Base-by-base conservation (phyloP, 2,113 vertebrate genomes). In the Empidonax traillii region DNA sequence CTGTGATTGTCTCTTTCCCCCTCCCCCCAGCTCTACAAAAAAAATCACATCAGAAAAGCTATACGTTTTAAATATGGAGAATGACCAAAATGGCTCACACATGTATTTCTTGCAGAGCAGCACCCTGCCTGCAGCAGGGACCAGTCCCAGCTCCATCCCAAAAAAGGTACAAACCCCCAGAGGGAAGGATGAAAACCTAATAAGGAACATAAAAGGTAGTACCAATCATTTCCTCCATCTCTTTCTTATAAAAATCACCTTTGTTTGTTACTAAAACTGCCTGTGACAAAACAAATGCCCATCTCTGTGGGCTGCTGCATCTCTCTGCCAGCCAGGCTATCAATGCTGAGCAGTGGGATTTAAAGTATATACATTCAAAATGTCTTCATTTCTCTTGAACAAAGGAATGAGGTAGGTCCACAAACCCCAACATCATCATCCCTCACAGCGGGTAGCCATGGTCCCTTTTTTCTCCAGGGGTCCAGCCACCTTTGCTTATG, bases 381-480 rank as follows among this genome's bases (percentile, higher is more conserved):
- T 41, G 8, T 61, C 49, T 85, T 79, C 4, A 2, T 93, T 87
- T 91, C 56, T 56, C 78, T 91, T 22, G 8, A 83, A 63, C 31
- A 85, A 83, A 82, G 47, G 25, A 91, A 85, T 25, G 14, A 56
- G 14, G 13, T 14, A 61, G 53, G 4, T 16, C 56, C n/a, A 68
- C 24, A 79, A 84, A 35, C 0, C 0, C 7, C 27, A 52, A 20
- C 17, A 8, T 9, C 0, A 0, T 39, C 23, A 12, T 80, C 11
- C 41, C 87, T 79, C 58, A 55, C 33, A 71, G 28, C 43, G 4
- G 25, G 12, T 25, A 30, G 43, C 12, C 22, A 11, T 18, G 5
- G 7, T 10, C 16, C 14, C 15, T 51, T 4, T 7, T 43, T 6
- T 63, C 21, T 17, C 35, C 1, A 5, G 21, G 9, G 8, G 23